Base-by-base conservation (phyloP, 2,888 invertebrate species). In the Amiota communis region DNA sequence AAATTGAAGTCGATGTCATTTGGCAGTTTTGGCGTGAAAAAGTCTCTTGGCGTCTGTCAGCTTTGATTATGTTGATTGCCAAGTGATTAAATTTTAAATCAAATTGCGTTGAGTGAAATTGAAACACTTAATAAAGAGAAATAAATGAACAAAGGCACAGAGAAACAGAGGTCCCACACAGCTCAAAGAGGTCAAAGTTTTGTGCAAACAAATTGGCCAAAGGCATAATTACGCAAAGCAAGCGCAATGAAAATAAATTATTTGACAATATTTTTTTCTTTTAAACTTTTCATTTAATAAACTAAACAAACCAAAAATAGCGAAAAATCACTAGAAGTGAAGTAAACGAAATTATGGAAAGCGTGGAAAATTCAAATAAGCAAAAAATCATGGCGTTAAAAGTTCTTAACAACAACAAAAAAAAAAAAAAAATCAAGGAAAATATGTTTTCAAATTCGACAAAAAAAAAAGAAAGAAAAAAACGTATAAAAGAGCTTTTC, bases 61-160 rank as follows among this genome's bases (percentile, higher is more conserved):
- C 69, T 72, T 67, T 74, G 75, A 76, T 76, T 74, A 74, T 69
- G 59, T 56, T 75, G 75, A 86, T 86, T 82, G 87, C 77, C 72
- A 20, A 9, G 80, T 80, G 86, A 83, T 85, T 85, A 86, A 86
- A 82, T 80, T 84, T 82, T 78, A 79, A 79, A 79, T 79, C 77
- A 79, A 80, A 79, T 78, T 76, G 79, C 74, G 80, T 76, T 68
- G 64, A 71, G 64, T 72, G 63, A 51, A 71, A 64, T 63, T 63
- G 51, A 70, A 65, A 46, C 53, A 61, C 15, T 15, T 15, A 53
- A 15, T 2, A 36, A 36, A 36, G 36, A 36, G 36, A 36, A 36
- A 36, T 36, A 36, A 36, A 36, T 36, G 8, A 36, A 36, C 36
- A 36, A 36, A 36, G 36, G 36, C 2, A 23, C 3, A 36, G 4